These are phyloP conservation scores for Daphoenositta chrysoptera DNA, from an alignment of 2,113 vertebrate species.

Conservation along the genomic window DNA sequence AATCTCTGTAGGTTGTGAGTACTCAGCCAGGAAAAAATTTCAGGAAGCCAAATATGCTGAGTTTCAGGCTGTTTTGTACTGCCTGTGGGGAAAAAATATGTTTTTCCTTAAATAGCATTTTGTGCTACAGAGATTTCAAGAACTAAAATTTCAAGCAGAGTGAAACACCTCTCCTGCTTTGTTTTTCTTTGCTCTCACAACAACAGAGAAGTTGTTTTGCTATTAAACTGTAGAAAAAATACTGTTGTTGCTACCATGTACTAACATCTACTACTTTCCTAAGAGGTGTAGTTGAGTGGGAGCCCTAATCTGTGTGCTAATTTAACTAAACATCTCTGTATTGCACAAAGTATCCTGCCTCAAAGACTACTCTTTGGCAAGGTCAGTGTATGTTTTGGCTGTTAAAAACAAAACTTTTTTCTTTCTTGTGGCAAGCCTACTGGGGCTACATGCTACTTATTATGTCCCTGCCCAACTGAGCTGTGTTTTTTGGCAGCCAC, in stretches of 20 bases:
- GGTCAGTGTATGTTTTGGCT: background rate
- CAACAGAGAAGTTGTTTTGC: background rate
- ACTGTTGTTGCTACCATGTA: background rate
- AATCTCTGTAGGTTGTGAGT: background rate
- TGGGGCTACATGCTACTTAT: background rate
- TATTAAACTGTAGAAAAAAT: background rate
- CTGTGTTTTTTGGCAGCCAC: background rate
- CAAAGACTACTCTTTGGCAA: background rate
- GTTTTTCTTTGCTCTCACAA: background rate
- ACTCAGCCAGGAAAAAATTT: background rate
- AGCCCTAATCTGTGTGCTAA: background rate
- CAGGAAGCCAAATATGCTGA: background rate
- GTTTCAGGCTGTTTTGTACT: background rate
- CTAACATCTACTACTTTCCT: background rate
- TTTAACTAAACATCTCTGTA: background rate
- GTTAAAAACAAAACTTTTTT: background rate
- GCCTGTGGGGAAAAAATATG: accelerated
- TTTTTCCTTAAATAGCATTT: background rate
- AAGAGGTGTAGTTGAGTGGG: background rate
- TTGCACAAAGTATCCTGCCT: background rate
- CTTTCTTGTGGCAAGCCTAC: background rate
- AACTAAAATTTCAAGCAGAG: background rate
- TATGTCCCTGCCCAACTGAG: background rate
- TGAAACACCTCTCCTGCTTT: background rate
- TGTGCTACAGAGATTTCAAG: background rate